Evolutionary conservation across 2,797 vertebrate species (phyloP).

Genomic region (Merluccius polli): DNA sequence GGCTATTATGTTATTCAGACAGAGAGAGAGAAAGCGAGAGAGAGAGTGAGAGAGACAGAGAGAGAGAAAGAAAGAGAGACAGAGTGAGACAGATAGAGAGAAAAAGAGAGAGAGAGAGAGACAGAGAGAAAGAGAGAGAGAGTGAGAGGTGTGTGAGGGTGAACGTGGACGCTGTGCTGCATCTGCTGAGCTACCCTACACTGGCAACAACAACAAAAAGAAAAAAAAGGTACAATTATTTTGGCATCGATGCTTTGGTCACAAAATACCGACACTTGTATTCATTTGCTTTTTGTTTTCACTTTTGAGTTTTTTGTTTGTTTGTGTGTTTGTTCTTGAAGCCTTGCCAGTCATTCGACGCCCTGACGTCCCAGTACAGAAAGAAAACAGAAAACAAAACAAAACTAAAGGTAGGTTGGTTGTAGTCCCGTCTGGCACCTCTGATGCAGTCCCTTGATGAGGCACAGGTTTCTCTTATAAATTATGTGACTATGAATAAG

Average conservation of each 20-base stretch:
- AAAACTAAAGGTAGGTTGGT: slow-evolving; percentile 95
- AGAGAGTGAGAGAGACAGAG: slow-evolving; percentile 52
- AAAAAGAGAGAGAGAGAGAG: too few relatives aligned
- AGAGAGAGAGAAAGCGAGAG: slow-evolving; percentile 24
- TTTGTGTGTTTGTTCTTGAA: slow-evolving; percentile 63
- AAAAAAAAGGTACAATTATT: slow-evolving; percentile 83
- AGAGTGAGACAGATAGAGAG: too few relatives aligned
- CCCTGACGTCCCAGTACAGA: slow-evolving; percentile 80
- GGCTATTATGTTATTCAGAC: slow-evolving; percentile 53
- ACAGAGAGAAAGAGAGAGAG: too few relatives aligned
- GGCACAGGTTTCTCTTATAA: slow-evolving; percentile 81
- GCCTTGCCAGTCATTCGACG: slow-evolving; percentile 65
- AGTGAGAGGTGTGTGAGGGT: neutral
- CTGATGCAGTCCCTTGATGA: slow-evolving; percentile 88
- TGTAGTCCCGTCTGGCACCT: slow-evolving; percentile 96
- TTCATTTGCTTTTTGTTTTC: slow-evolving; percentile 75
- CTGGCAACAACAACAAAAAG: slow-evolving; percentile 63
- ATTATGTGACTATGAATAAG: slow-evolving; percentile 86
- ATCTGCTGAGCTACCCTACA: slow-evolving; percentile 57
- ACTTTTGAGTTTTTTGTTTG: slow-evolving; percentile 55
- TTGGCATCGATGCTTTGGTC: slow-evolving; percentile 99
- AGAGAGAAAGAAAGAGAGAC: slow-evolving; percentile 21
- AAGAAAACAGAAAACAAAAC: slow-evolving; percentile 44
- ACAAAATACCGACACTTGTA: slow-evolving; percentile 91
- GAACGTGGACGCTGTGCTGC: neutral